Evolutionary conservation across 53 echinoderm and acorn worm genomes (phyloP).

Genomic region (Glandiceps talaboti): DNA sequence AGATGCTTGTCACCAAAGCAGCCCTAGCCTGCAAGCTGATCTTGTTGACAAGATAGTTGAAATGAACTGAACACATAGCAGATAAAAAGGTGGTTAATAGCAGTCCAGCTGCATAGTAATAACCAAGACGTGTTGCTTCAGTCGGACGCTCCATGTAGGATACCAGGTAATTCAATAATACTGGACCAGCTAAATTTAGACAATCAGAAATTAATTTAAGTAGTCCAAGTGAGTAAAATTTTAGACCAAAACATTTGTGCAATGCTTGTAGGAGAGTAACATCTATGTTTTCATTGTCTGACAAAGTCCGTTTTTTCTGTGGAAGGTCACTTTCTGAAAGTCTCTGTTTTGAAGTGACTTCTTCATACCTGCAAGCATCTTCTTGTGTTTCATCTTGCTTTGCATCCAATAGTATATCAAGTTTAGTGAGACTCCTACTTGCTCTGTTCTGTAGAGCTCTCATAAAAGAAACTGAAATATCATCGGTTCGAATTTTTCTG

Average conservation of each 20-base stretch:
- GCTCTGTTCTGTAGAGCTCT: background rate
- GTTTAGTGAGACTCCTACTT: background rate
- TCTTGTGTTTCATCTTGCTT: background rate
- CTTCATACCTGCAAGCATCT: background rate
- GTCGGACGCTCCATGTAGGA: constrained; percentile 57
- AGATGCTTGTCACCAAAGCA: constrained; percentile 63
- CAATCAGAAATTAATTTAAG: constrained; percentile 62
- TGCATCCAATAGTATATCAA: background rate
- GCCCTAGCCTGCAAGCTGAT: constrained; percentile 67
- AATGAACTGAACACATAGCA: constrained; percentile 69
- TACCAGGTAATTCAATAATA: constrained; percentile 78
- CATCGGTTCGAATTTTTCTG: constrained; percentile 28
- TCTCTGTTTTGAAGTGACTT: constrained; percentile 6
- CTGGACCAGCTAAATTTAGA: constrained; percentile 72
- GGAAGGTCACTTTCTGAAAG: constrained; percentile 19
- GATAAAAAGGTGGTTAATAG: constrained; percentile 52
- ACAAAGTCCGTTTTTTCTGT: background rate
- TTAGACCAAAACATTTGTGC: constrained; percentile 52
- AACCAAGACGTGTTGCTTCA: constrained; percentile 51
- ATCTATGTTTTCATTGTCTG: constrained; percentile 6
- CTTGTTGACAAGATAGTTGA: constrained; percentile 76
- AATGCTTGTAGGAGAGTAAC: constrained; percentile 49
- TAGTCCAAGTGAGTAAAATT: constrained; percentile 69
- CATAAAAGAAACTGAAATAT: constrained; percentile 21
- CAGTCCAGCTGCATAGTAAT: constrained; percentile 75